Percentiles rank a stretch among this genome's conserved stretches.
phyloP scores from a whole-genome alignment of 2,113 vertebrate genomes.

The Verasper variegatus region DNA sequence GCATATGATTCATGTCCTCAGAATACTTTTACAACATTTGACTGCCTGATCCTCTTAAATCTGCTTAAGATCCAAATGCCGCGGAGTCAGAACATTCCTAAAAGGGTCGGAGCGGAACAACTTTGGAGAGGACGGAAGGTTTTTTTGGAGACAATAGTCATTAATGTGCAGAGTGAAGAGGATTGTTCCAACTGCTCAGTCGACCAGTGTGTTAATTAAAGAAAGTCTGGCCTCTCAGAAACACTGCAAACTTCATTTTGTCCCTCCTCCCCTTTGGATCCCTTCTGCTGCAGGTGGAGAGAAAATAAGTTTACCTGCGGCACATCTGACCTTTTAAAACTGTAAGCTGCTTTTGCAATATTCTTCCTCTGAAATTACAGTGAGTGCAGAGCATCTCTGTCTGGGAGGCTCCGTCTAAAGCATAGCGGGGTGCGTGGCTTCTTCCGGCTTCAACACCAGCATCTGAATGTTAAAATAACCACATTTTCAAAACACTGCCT shows the following conservation, averaged over 20 bases:
- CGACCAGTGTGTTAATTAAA: constrained; percentile 21
- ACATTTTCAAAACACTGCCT: background rate
- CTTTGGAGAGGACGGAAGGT: constrained; percentile 10
- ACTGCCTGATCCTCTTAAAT: background rate
- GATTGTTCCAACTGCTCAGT: constrained; percentile 7
- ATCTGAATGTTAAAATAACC: background rate
- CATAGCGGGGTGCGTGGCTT: too few species aligned
- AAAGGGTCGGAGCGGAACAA: constrained; percentile 1
- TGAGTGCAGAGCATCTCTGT: background rate
- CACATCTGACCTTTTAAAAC: background rate
- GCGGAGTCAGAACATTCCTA: background rate
- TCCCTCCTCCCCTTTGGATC: background rate
- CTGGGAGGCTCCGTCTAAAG: background rate
- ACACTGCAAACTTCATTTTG: background rate
- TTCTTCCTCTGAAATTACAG: background rate
- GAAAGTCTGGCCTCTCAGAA: background rate
- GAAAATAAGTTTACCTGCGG: background rate
- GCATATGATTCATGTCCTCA: constrained; percentile 5
- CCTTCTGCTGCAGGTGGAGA: background rate
- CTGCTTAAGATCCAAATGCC: too few species aligned
- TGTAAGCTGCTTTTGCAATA: background rate
- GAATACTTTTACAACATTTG: constrained; percentile 6
- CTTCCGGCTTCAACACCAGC: background rate
- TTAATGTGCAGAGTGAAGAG: constrained; percentile 8
- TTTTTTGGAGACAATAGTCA: constrained; percentile 1